Evolutionary conservation across 2,113 vertebrate genomes (phyloP), one percentile per base, ranked within the genome.

Genomic region (Stegostoma tigrinum): DNA sequence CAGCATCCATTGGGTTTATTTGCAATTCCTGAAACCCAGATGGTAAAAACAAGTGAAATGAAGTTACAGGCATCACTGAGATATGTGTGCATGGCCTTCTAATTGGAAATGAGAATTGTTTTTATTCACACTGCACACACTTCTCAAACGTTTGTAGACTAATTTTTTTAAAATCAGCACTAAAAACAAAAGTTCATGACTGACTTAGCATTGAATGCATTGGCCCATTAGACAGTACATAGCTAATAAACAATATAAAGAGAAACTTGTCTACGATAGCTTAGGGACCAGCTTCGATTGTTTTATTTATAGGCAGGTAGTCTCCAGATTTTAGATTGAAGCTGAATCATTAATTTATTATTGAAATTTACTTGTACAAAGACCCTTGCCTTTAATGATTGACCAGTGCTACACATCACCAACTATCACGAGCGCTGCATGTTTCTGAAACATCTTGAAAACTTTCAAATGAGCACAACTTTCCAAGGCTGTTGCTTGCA

Each of bases 281-380:
- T 94, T 23, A 67, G 34, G 90, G 90, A 67, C 55, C 42, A 21
- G 64, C n/a, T 67, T 68, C 61, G 68, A 67, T 23, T 66, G 64
- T 17, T 61, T 61, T 48, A 19, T 67, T 94, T 67, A 94, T 67
- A 94, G 64, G 42, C 90, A 94, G 64, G 19, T 67, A 3, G 19
- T 42, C 61, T 94, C n/a, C 90, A 67, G 90, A 94, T 67, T 94
- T 67, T 64, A n/a, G 90, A 14, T 61, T 90, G 87, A 61, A 34
- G 87, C 52, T 52, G 30, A 90, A 90, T 64, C 87, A 90, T 64
- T 90, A 52, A 90, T 90, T 90, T 61, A n/a, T 90, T 61, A n/a
- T 64, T 90, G 87, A 30, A 23, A 90, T 90, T 90, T 52, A 34
- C 87, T 61, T 12, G 6, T 61, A 61, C 55, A 61, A 61, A 61